Evolutionary conservation across 2,797 vertebrate species (phyloP).

Genomic region (Enteromius afrohamiltoni): DNA sequence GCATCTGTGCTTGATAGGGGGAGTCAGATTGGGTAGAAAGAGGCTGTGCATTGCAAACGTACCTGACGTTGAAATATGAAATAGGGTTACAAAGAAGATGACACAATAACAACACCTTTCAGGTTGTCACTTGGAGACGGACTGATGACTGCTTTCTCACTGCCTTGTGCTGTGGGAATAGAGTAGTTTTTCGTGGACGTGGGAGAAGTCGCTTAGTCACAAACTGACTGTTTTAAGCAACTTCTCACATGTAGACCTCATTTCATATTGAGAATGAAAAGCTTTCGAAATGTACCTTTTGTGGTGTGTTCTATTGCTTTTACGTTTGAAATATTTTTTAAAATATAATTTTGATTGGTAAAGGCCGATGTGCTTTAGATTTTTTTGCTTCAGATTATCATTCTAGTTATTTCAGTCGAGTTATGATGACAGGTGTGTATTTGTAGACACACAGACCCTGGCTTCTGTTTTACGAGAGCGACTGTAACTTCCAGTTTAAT

Average conservation of each 20-base stretch:
- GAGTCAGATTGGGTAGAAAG: background rate
- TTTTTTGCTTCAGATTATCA: background rate
- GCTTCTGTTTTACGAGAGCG: slow-evolving; percentile 31
- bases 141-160: slow-evolving; percentile 29
- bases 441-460: slow-evolving; percentile 18
- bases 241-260: background rate
- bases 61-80: background rate
- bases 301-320: background rate
- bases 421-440: background rate
- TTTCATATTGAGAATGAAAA: background rate
- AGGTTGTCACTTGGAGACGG: slow-evolving; percentile 27
- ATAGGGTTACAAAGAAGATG: background rate
- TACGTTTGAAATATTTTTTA: background rate
- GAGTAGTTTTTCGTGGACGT: slow-evolving; percentile 13
- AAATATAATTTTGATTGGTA: background rate
- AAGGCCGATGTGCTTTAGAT: too few relatives aligned
- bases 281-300: background rate
- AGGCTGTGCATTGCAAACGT: background rate
- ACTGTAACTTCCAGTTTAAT: slow-evolving; percentile 41
- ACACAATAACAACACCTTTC: slow-evolving; percentile 7
- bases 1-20: slow-evolving; percentile 3
- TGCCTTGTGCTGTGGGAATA: slow-evolving; percentile 27
- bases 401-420: background rate
- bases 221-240: slow-evolving; percentile 21
- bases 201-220: slow-evolving; percentile 27